These are phyloP conservation scores for Epiblema foenella DNA, from an alignment of 2,888 invertebrate genomes.

Conservation along the genomic window DNA sequence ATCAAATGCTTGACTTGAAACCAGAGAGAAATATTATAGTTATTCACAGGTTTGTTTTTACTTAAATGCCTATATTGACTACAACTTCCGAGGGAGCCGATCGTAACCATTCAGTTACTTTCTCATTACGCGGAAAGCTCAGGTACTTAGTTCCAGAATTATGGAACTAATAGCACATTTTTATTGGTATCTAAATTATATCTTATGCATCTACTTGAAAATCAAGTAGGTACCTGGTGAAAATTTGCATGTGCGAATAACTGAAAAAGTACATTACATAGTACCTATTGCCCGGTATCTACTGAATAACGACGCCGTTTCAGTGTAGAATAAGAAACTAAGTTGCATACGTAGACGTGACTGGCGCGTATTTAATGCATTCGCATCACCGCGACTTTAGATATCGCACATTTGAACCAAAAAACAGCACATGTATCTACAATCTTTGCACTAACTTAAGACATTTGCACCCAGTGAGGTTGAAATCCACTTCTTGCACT, in stretches of 20 bases:
- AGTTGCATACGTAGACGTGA: constrained; percentile 41
- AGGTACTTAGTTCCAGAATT: background rate
- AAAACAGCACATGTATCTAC: constrained; percentile 1
- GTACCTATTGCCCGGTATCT: background rate
- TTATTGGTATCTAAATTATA: background rate
- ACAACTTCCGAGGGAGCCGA: constrained; percentile 1
- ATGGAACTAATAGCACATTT: background rate
- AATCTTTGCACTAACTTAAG: background rate
- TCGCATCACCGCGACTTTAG: constrained; percentile 36
- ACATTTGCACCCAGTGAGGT: background rate
- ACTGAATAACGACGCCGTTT: constrained; percentile 6
- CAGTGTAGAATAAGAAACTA: constrained; percentile 29
- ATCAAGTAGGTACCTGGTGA: background rate
- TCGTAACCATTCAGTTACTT: constrained; percentile 6
- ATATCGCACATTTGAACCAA: constrained; percentile 13
- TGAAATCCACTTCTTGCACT: constrained; percentile 28
- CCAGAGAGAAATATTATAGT: constrained; percentile 5
- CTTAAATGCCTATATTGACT: constrained; percentile 27
- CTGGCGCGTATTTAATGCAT: constrained; percentile 32
- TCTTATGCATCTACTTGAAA: too few species aligned
- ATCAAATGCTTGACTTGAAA: constrained; percentile 19
- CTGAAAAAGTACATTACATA: background rate
- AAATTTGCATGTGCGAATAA: background rate
- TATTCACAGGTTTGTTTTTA: background rate
- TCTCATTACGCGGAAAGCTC: background rate